Evolutionary conservation across 2,888 invertebrate genomes (phyloP).

Genomic region (Lithosia quadra): DNA sequence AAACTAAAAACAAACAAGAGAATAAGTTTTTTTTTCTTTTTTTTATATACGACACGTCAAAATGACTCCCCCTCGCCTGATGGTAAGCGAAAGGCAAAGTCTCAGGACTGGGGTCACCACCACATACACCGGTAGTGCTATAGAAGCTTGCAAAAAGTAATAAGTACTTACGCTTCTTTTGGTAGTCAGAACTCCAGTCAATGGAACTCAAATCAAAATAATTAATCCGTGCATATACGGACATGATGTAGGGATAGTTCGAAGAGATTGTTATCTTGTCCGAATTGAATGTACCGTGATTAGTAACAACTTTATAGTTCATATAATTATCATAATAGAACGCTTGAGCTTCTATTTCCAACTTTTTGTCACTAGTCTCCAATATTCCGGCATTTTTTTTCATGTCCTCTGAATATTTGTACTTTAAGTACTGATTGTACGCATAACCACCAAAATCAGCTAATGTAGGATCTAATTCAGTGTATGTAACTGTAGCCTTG

Average conservation of each 20-base stretch:
- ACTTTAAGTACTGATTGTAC: slow-evolving; percentile 64
- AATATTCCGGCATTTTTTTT: slow-evolving; percentile 78
- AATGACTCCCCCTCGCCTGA: too few relatives aligned
- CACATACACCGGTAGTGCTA: too few relatives aligned
- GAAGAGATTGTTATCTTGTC: slow-evolving; percentile 46
- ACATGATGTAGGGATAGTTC: slow-evolving; percentile 21
- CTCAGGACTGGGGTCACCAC: too few relatives aligned
- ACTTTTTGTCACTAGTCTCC: slow-evolving; percentile 66
- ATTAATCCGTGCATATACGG: slow-evolving; percentile 71
- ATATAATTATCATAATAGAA: slow-evolving; percentile 75
- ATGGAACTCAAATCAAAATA: neutral
- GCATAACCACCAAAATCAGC: neutral
- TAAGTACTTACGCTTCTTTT: slow-evolving; percentile 1
- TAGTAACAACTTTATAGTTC: slow-evolving; percentile 78
- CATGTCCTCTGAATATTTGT: slow-evolving; percentile 67
- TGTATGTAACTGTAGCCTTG: slow-evolving; percentile 78
- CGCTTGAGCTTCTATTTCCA: slow-evolving; percentile 80
- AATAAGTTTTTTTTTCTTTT: too few relatives aligned
- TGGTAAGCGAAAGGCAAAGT: too few relatives aligned
- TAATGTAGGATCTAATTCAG: slow-evolving; percentile 79
- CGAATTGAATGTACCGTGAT: slow-evolving; percentile 77
- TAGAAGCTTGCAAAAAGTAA: neutral
- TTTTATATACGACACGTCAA: too few relatives aligned
- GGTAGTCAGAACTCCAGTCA: neutral
- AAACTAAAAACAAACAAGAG: neutral